Evolutionary conservation across 2,888 invertebrate species (phyloP).

Genomic region (Anodontia alba): DNA sequence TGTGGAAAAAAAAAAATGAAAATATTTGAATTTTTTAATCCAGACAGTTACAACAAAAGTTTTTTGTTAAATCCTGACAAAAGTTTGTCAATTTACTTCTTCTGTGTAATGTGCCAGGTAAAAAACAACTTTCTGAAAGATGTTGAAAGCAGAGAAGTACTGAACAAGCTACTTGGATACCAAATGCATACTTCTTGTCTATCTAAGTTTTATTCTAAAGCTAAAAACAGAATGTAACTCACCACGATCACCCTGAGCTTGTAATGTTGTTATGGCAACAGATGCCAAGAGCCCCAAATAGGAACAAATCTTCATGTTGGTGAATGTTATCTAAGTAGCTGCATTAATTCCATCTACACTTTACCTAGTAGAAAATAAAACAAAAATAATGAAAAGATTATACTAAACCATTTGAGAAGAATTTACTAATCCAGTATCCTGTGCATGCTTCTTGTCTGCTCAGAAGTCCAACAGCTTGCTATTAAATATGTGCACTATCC

Average conservation of each 20-base stretch:
- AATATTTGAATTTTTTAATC: too few relatives aligned
- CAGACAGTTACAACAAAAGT: too few relatives aligned
- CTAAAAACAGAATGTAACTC: slow-evolving; percentile 36
- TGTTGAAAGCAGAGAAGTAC: too few relatives aligned
- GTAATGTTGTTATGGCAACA: slow-evolving; percentile 26
- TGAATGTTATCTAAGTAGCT: slow-evolving; percentile 23
- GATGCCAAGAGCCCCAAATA: slow-evolving; percentile 50
- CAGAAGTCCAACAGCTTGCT: too few relatives aligned
- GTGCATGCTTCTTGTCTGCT: neutral
- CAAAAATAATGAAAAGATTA: slow-evolving; percentile 39
- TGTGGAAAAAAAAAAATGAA: too few relatives aligned
- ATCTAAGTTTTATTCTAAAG: neutral
- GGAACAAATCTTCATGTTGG: slow-evolving; percentile 45
- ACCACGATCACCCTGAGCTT: slow-evolving; percentile 38
- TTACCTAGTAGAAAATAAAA: slow-evolving; percentile 61
- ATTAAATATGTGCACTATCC: too few relatives aligned
- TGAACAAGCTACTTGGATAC: too few relatives aligned
- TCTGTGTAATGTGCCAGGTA: too few relatives aligned
- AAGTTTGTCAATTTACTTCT: too few relatives aligned
- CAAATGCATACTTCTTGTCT: slow-evolving; percentile 49
- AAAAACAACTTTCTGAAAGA: too few relatives aligned
- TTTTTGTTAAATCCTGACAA: too few relatives aligned
- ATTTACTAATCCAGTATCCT: neutral
- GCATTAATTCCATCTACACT: slow-evolving; percentile 60
- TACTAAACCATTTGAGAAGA: slow-evolving; percentile 40